phyloP scores from a whole-genome alignment of 2,113 vertebrate species.

The Forbesichthys papilliferus region DNA sequence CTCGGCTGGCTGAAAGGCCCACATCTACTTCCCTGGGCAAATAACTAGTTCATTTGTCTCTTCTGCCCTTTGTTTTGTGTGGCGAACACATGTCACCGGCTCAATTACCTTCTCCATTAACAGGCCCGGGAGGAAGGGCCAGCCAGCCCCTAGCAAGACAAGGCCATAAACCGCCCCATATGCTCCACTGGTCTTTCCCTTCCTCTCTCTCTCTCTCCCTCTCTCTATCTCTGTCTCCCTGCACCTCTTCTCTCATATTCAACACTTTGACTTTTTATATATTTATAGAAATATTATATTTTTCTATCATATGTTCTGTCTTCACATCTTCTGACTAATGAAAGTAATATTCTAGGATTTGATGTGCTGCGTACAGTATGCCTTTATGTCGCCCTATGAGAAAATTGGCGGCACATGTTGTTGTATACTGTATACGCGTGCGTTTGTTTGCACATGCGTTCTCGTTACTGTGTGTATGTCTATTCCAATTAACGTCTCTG shows the following conservation, averaged over 20 bases:
- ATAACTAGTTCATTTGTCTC: constrained; percentile 99
- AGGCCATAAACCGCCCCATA: constrained; percentile 90
- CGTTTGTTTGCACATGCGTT: constrained; percentile 23
- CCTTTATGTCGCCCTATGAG: constrained; percentile 7
- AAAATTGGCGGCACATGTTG: constrained; percentile 28
- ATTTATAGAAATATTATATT: not conserved
- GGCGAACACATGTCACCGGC: constrained; percentile 99
- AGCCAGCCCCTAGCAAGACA: constrained; percentile 82
- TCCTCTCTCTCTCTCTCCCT: constrained; percentile 31
- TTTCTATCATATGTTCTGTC: constrained; percentile 5
- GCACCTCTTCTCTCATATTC: not conserved
- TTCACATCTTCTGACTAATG: constrained; percentile 5
- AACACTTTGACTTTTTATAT: not conserved
- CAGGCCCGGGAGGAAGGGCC: constrained; percentile 90
- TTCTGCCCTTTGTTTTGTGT: constrained; percentile 99
- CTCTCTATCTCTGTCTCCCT: constrained; percentile 10
- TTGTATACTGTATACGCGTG: constrained; percentile 15
- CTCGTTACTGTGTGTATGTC: constrained; percentile 4
- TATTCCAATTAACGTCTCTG: not conserved
- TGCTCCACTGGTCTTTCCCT: constrained; percentile 86
- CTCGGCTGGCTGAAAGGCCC: constrained; percentile 86
- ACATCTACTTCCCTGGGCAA: constrained; percentile 95
- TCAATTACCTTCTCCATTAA: constrained; percentile 99
- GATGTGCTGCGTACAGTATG: not conserved
- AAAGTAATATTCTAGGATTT: too few relatives aligned